phyloP scores from a whole-genome alignment of 2,888 invertebrate genomes.

The Noctua janthe region DNA sequence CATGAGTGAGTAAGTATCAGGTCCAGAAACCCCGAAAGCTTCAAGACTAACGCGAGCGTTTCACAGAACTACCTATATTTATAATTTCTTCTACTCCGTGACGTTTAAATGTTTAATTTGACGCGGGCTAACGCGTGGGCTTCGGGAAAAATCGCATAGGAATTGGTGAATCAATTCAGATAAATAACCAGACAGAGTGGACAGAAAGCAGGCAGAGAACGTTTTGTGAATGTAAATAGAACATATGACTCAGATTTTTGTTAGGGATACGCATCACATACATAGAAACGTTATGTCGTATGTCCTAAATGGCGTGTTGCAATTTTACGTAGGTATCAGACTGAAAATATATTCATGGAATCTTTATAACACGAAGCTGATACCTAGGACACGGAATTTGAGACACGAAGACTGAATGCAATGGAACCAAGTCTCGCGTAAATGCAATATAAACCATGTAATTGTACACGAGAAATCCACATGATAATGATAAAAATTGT shows the following conservation, averaged over 20 bases:
- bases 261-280: constrained; percentile 19
- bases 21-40: constrained; percentile 61
- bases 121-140: constrained; percentile 62
- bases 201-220: constrained; percentile 61
- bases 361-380: constrained; percentile 31
- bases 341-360: not conserved
- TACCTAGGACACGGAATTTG: constrained; percentile 32
- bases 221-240: constrained; percentile 62
- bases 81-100: constrained; percentile 59
- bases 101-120: constrained; percentile 61
- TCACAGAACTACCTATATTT: constrained; percentile 78
- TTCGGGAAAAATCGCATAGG: constrained; percentile 61
- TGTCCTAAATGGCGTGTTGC: constrained; percentile 21
- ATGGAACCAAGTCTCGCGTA: constrained; percentile 22
- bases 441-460: constrained; percentile 17
- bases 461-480: constrained; percentile 13
- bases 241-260: constrained; percentile 62
- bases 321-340: not conserved
- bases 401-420: constrained; percentile 28
- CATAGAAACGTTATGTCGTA: constrained; percentile 14
- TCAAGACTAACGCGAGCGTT: constrained; percentile 65
- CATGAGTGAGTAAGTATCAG: constrained; percentile 75
- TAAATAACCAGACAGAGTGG: constrained; percentile 59
- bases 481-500: constrained; percentile 23
- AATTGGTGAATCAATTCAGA: constrained; percentile 67